Conservation (phyloP, 2,888 invertebrate genomes). For the Drosophila pseudotakahashii region DNA sequence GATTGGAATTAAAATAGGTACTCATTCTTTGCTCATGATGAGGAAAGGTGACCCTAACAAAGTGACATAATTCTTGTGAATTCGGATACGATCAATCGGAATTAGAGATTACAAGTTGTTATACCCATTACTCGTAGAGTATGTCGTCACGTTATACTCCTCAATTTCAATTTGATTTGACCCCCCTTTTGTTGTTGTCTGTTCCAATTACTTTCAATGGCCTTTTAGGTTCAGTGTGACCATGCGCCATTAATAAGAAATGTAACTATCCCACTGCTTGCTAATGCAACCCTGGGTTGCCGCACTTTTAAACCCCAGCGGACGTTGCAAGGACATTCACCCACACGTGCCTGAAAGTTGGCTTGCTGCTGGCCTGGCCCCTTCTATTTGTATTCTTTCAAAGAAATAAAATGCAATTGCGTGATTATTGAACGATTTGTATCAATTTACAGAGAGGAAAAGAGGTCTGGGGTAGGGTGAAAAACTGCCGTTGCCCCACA, state of each 20-base stretch:
- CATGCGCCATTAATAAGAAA: not conserved
- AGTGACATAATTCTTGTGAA: too few species aligned
- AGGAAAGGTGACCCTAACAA: too few species aligned
- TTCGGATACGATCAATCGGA: too few species aligned
- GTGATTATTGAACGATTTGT: conserved; percentile 84
- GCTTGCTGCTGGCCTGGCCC: conserved; percentile 4
- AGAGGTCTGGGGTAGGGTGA: conserved; percentile 1
- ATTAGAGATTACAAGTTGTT: too few species aligned
- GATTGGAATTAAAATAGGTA: not conserved
- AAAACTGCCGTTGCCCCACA: conserved; percentile 4
- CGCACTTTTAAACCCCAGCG: conserved; percentile 5
- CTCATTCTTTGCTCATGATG: too few species aligned
- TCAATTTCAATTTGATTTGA: too few species aligned
- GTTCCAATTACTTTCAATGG: not conserved
- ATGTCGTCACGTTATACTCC: too few species aligned
- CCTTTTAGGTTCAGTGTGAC: not conserved
- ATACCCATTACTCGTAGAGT: too few species aligned
- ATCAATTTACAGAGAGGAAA: conserved; percentile 76
- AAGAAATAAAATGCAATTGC: conserved; percentile 81
- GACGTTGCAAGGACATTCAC: conserved; percentile 41
- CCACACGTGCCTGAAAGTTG: conserved; percentile 47
- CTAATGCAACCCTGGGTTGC: not conserved
- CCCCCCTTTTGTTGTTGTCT: too few species aligned
- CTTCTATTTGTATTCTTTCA: not conserved
- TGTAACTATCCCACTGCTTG: not conserved